Percentiles rank a stretch among this genome's conserved stretches.
These are phyloP conservation scores for Pionites leucogaster DNA, from an alignment of 2,113 vertebrate genomes.

Conservation along the genomic window DNA sequence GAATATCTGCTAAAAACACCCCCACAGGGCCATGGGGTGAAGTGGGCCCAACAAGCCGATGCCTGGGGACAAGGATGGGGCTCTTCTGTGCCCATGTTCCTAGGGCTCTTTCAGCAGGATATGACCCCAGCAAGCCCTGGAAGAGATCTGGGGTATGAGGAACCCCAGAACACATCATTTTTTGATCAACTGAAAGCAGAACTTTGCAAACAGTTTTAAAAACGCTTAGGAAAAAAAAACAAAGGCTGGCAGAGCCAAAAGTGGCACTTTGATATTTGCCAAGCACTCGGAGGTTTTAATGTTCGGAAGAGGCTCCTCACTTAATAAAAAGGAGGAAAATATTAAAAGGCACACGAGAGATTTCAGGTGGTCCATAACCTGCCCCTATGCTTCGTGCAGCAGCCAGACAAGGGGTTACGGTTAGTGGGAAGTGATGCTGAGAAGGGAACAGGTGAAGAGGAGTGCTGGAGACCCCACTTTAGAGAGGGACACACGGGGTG, in stretches of 20 bases:
- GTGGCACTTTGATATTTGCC: neutral
- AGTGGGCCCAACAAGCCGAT: fast-evolving
- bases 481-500: neutral
- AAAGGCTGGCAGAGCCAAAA: neutral
- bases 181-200: neutral
- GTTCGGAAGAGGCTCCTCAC: neutral
- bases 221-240: neutral
- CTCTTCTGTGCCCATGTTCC: neutral
- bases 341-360: neutral
- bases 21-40: fast-evolving
- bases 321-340: neutral
- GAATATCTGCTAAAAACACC: neutral
- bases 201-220: neutral
- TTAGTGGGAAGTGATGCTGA: fast-evolving
- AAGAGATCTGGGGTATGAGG: neutral
- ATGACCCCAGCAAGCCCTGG: neutral
- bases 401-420: fast-evolving
- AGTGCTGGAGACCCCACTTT: neutral
- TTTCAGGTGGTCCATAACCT: neutral
- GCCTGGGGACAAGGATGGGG: fast-evolving
- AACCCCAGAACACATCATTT: neutral
- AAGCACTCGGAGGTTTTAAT: neutral
- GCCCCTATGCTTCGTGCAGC: fast-evolving
- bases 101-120: fast-evolving
- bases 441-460: neutral